Evolutionary conservation across 2,113 vertebrate species (phyloP).

Genomic region (Trachemys scripta): DNA sequence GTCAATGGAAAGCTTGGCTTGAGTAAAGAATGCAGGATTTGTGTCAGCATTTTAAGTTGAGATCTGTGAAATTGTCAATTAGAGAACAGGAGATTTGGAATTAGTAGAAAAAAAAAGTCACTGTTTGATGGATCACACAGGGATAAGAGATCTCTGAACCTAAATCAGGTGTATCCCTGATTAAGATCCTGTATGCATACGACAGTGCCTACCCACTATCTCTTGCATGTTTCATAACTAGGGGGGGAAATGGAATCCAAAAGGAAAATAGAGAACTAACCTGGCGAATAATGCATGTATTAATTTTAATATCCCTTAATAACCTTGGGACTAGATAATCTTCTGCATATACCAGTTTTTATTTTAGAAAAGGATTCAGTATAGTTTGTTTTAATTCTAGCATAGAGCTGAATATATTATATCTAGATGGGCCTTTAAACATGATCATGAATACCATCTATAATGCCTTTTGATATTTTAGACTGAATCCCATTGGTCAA

Average conservation of each 20-base stretch:
- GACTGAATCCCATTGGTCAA: background rate
- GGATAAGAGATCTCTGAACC: background rate
- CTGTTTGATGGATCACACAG: background rate
- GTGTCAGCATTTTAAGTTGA: background rate
- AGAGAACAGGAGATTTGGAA: conserved; percentile 20
- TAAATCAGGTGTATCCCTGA: background rate
- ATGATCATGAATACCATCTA: background rate
- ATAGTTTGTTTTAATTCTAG: background rate
- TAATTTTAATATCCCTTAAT: conserved; percentile 29
- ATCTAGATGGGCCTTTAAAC: conserved; percentile 5
- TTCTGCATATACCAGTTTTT: background rate
- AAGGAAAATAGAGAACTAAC: background rate
- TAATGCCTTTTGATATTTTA: conserved; percentile 19
- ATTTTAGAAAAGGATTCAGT: conserved; percentile 20
- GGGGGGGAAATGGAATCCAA: background rate
- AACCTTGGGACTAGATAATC: background rate
- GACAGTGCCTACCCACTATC: background rate
- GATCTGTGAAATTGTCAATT: conserved; percentile 10
- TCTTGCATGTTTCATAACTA: background rate
- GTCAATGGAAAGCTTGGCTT: background rate
- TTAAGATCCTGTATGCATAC: background rate
- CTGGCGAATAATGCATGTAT: background rate
- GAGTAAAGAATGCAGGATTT: no score
- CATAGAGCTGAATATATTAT: conserved; percentile 2
- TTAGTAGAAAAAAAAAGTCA: conserved; percentile 18